These are phyloP conservation scores for Ornithoptera alexandrae DNA, from an alignment of 2,888 invertebrate genomes.

Conservation along the genomic window DNA sequence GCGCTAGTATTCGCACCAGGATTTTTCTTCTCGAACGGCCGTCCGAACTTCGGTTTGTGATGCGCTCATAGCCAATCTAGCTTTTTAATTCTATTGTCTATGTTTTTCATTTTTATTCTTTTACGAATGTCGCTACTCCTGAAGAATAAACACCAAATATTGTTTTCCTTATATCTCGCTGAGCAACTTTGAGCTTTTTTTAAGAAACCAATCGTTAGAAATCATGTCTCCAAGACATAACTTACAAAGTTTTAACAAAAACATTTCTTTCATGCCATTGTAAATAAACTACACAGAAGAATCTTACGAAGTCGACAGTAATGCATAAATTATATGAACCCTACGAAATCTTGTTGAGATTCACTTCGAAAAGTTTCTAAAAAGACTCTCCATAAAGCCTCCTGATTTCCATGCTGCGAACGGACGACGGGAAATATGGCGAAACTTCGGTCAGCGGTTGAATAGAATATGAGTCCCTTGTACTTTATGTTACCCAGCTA, in stretches of 20 bases:
- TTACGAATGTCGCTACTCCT: too few relatives aligned
- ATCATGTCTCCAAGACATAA: background rate
- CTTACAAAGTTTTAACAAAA: background rate
- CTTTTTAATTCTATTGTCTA: too few relatives aligned
- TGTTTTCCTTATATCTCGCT: too few relatives aligned
- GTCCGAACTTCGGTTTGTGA: too few relatives aligned
- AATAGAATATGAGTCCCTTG: slow-evolving; percentile 2
- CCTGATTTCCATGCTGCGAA: slow-evolving; percentile 3
- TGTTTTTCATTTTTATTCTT: too few relatives aligned
- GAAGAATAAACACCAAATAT: too few relatives aligned
- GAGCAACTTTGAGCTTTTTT: too few relatives aligned
- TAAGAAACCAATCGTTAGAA: too few relatives aligned
- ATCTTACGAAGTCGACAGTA: background rate
- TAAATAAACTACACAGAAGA: background rate
- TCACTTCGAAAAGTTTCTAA: background rate
- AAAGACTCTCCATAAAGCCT: background rate
- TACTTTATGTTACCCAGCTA: background rate
- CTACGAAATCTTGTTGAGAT: slow-evolving; percentile 1
- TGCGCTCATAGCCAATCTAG: too few relatives aligned
- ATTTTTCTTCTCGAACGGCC: too few relatives aligned
- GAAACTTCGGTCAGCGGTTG: slow-evolving; percentile 6
- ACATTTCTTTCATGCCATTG: background rate
- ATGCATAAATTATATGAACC: slow-evolving; percentile 2
- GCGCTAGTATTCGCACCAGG: too few relatives aligned
- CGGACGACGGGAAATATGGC: background rate